These are phyloP conservation scores for Gymnorhina tibicen DNA, from an alignment of 2,113 vertebrate genomes.

Conservation along the genomic window DNA sequence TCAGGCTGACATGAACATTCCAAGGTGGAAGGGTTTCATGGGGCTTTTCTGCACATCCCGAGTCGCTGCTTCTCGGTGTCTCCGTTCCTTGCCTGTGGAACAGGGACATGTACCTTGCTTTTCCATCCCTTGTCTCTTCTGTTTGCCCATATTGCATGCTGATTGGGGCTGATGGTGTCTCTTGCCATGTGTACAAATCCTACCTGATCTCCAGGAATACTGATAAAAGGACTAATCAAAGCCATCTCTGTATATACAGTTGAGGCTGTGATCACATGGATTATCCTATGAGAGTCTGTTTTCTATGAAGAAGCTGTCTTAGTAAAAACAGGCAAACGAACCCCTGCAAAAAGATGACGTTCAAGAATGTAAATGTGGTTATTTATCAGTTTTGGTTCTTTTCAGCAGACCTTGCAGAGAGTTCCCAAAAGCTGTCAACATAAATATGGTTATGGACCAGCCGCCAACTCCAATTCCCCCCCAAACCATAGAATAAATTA, in stretches of 20 bases:
- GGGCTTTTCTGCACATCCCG: neutral
- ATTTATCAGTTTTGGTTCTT: neutral
- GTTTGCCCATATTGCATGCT: accelerated
- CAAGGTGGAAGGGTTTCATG: neutral
- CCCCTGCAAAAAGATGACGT: neutral
- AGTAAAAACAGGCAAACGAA: neutral
- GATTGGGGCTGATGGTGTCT: neutral
- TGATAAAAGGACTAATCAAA: neutral
- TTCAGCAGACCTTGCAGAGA: neutral
- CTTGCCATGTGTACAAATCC: neutral
- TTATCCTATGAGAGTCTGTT: neutral
- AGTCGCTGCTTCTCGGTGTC: neutral
- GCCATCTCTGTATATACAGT: neutral
- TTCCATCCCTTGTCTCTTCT: neutral
- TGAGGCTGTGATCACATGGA: neutral
- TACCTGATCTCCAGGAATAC: neutral
- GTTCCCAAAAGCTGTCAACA: neutral
- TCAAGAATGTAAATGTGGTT: neutral
- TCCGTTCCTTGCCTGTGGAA: accelerated
- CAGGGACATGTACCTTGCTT: accelerated
- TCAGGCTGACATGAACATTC: accelerated
- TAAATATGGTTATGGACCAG: neutral
- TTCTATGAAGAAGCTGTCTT: neutral
- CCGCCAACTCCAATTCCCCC: neutral
- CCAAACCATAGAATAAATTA: neutral